A percentile compares a stretch with the other conserved stretches of the same genome.
Conservation (phyloP, 23 tunicate genomes). For the Pegea sp. region DNA sequence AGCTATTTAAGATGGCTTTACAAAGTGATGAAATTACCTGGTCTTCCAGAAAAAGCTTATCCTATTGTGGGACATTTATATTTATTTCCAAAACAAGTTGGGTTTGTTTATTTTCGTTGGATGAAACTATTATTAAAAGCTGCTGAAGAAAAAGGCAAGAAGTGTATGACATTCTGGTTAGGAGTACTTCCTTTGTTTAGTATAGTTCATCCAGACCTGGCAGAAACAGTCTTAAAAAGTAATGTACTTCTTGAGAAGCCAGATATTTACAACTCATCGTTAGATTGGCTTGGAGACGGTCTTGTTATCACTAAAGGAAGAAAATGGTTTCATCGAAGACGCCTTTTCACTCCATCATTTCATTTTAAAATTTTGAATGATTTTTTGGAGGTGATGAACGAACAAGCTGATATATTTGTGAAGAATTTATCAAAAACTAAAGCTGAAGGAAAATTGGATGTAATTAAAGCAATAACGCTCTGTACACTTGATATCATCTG, state of each 20-base stretch:
- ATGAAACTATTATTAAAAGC: background rate
- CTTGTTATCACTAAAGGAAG: background rate
- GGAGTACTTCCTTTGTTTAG: background rate
- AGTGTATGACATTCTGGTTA: background rate
- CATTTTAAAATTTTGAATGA: background rate
- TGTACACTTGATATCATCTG: conserved; percentile 42
- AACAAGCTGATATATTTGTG: conserved; percentile 9
- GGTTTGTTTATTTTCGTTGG: background rate
- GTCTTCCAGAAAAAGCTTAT: background rate
- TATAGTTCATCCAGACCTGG: background rate
- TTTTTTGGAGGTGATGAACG: conserved; percentile 1
- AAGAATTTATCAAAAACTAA: conserved; percentile 6
- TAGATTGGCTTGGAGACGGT: background rate
- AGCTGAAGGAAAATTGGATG: conserved; percentile 15
- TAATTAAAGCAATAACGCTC: conserved; percentile 43
- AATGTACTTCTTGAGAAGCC: background rate
- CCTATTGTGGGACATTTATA: background rate
- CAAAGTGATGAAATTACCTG: background rate
- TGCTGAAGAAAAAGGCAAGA: background rate
- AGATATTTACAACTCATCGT: background rate
- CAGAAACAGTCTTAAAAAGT: background rate
- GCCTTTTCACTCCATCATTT: background rate
- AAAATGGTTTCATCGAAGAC: background rate
- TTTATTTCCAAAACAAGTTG: background rate
- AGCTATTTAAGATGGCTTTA: too few relatives aligned